These are phyloP conservation scores for Gopherus evgoodei DNA, from an alignment of 2,113 vertebrate species.

Conservation along the genomic window DNA sequence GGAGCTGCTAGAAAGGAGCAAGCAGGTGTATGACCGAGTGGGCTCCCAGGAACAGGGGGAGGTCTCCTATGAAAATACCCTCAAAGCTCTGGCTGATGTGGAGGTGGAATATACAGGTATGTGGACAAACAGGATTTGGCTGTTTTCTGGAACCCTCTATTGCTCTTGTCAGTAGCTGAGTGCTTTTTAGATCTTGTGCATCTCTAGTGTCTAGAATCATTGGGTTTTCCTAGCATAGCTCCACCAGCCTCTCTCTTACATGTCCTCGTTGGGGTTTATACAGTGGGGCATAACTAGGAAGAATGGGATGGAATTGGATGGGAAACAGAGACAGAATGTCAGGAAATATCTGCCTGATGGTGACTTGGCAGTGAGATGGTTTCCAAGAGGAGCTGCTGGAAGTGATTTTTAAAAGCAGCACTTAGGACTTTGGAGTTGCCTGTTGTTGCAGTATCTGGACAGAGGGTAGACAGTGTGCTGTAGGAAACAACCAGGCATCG, in stretches of 20 bases:
- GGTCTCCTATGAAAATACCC: slow-evolving; percentile 89
- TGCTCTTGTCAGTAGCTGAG: neutral
- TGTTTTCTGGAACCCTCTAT: rapidly evolving
- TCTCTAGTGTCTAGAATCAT: neutral
- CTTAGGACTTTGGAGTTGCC: neutral
- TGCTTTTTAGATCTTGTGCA: neutral
- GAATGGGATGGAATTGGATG: rapidly evolving
- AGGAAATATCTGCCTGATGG: neutral
- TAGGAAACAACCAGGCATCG: rapidly evolving
- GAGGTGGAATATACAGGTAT: slow-evolving; percentile 94
- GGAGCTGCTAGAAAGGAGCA: slow-evolving; percentile 87
- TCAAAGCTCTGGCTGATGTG: slow-evolving; percentile 91
- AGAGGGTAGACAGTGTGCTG: neutral
- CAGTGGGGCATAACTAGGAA: neutral
- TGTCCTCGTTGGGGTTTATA: neutral
- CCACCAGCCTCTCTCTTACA: neutral
- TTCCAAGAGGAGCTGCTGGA: neutral
- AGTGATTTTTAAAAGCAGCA: too few relatives aligned
- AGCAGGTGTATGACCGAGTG: slow-evolving; percentile 90
- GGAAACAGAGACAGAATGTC: rapidly evolving
- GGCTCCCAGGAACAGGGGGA: slow-evolving; percentile 79
- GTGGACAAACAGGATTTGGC: rapidly evolving
- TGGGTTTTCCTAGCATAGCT: neutral
- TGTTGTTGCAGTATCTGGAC: neutral
- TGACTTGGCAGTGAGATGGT: neutral